Percentiles rank a stretch among this genome's conserved stretches.
These are phyloP conservation scores for Zootermopsis nevadensis DNA, from an alignment of 2,888 invertebrate genomes.

Conservation along the genomic window DNA sequence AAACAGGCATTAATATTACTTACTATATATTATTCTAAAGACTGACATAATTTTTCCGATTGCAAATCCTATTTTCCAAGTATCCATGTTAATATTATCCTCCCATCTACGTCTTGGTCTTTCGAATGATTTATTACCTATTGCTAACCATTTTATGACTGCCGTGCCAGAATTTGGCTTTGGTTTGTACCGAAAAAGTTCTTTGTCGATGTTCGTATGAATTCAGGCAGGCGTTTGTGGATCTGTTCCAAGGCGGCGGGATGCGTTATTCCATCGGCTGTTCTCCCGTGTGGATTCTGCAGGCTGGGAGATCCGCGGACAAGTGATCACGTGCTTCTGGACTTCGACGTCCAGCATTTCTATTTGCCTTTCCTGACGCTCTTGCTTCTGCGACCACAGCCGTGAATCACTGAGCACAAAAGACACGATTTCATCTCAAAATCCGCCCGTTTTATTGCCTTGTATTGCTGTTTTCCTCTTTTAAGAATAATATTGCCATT, in stretches of 20 bases:
- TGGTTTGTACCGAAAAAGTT: not conserved
- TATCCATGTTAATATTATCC: too few relatives aligned
- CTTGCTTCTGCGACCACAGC: not conserved
- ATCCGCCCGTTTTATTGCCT: not conserved
- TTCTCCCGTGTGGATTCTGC: not conserved
- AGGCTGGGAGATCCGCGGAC: not conserved
- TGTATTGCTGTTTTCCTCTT: not conserved
- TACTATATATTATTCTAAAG: too few relatives aligned
- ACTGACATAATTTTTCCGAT: too few relatives aligned
- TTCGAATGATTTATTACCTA: too few relatives aligned
- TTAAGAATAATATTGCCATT: not conserved
- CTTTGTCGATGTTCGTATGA: not conserved
- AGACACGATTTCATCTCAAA: not conserved
- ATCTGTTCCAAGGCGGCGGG: not conserved
- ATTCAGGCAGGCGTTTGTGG: not conserved
- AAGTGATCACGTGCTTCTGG: constrained; percentile 1
- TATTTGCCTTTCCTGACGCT: not conserved
- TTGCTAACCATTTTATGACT: too few relatives aligned
- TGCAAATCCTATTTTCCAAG: too few relatives aligned
- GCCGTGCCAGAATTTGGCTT: not conserved
- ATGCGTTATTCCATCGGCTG: not conserved
- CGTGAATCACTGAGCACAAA: not conserved
- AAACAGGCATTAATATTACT: too few relatives aligned
- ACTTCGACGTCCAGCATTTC: not conserved
- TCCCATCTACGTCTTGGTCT: too few relatives aligned